Conservation (phyloP, 2,888 invertebrate genomes). For the Pammene fasciana region DNA sequence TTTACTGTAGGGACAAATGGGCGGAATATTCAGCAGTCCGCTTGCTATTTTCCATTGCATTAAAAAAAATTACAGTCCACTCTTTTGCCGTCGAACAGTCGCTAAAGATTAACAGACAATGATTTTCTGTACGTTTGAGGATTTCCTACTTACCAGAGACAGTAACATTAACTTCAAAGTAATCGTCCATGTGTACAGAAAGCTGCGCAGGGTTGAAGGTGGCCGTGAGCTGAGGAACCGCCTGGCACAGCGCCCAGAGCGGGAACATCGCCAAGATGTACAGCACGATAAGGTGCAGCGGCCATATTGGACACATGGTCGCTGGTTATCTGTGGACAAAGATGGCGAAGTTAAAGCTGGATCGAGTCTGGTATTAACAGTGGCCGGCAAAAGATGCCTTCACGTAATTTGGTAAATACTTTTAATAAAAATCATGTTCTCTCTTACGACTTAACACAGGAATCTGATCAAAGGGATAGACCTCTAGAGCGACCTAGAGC, state of each 20-base stretch:
- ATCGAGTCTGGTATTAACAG: background rate
- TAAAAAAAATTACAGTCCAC: no score
- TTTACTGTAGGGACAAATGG: no score
- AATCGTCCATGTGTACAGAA: constrained; percentile 77
- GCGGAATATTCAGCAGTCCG: no score
- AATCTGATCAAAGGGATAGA: no score
- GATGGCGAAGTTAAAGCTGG: background rate
- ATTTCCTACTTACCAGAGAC: constrained; percentile 56
- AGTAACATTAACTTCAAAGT: constrained; percentile 67
- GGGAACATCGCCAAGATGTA: constrained; percentile 81
- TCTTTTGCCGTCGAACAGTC: background rate
- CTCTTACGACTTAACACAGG: no score
- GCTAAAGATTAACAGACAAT: no score
- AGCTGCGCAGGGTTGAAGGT: constrained; percentile 63
- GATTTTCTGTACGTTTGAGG: no score
- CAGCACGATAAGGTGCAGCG: constrained; percentile 81
- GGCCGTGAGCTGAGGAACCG: constrained; percentile 66
- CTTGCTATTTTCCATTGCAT: no score
- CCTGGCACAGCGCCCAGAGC: constrained; percentile 79
- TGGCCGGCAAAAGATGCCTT: no score
- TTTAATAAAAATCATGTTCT: no score
- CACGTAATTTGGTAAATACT: no score
- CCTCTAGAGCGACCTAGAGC: no score
- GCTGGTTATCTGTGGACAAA: constrained; percentile 42
- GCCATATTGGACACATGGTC: constrained; percentile 85